Percentiles rank a stretch among this genome's conserved stretches.
Evolutionary conservation across 1,140 invertebrate genomes (phyloP).

Genomic region (Steinernema feltiae): DNA sequence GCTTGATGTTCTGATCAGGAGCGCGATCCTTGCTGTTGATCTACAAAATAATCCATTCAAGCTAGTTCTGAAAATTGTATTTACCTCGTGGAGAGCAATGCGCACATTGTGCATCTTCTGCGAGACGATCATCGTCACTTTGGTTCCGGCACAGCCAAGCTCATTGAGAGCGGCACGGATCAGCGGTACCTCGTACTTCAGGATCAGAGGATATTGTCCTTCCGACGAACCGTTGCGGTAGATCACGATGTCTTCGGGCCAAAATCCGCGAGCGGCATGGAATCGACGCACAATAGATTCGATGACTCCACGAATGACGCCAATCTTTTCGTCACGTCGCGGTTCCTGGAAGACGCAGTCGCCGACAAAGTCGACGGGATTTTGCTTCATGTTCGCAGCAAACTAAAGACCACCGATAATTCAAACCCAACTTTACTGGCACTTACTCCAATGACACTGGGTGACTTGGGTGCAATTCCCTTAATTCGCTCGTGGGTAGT

Average conservation of each 20-base stretch:
- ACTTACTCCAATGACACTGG: slow-evolving; percentile 29
- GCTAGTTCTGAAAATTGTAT: slow-evolving; percentile 11
- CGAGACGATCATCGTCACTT: slow-evolving; percentile 33
- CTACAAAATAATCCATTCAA: too few relatives aligned
- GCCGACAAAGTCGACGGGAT: slow-evolving; percentile 35
- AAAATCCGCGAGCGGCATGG: neutral
- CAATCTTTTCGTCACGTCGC: slow-evolving; percentile 23
- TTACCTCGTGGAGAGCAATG: slow-evolving; percentile 24
- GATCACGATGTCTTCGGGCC: slow-evolving; percentile 28
- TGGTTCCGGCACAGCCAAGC: neutral
- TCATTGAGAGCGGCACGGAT: slow-evolving; percentile 11
- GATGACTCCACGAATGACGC: slow-evolving; percentile 20
- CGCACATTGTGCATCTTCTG: slow-evolving; percentile 35
- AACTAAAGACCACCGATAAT: slow-evolving; percentile 23
- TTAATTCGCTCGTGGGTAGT: neutral
- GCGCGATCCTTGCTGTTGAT: slow-evolving; percentile 19
- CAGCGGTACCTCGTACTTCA: slow-evolving; percentile 28
- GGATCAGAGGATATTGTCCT: slow-evolving; percentile 27
- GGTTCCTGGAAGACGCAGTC: slow-evolving; percentile 29
- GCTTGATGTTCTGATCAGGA: slow-evolving; percentile 32
- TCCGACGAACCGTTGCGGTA: slow-evolving; percentile 34
- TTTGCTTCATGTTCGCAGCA: slow-evolving; percentile 25
- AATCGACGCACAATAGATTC: slow-evolving; percentile 18
- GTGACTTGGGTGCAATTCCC: neutral
- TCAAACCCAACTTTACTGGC: too few relatives aligned